Conservation (phyloP, 1,140 invertebrate genomes). For the Rhyacophila brunnea region DNA sequence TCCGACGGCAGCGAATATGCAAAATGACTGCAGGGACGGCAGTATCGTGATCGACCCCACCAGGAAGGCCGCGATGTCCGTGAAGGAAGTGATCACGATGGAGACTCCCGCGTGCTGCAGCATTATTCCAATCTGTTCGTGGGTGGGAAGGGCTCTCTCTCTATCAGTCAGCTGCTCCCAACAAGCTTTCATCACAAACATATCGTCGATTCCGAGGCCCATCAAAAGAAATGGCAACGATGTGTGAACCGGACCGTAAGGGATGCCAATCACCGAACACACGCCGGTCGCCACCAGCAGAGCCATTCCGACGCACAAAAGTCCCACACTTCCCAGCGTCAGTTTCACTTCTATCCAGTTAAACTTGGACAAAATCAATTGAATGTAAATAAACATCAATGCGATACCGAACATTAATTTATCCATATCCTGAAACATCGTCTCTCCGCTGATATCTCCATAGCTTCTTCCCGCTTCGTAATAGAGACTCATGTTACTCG, state of each 20-base stretch:
- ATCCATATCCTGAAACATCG: slow-evolving; percentile 72
- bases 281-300: slow-evolving; percentile 70
- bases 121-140: slow-evolving; percentile 64
- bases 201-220: slow-evolving; percentile 79
- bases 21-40: slow-evolving; percentile 72
- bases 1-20: slow-evolving; percentile 70
- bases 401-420: slow-evolving; percentile 67
- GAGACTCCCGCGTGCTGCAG: slow-evolving; percentile 78
- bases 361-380: slow-evolving; percentile 69
- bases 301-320: slow-evolving; percentile 74
- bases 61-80: slow-evolving; percentile 76
- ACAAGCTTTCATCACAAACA: slow-evolving; percentile 78
- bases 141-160: slow-evolving; percentile 54
- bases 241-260: slow-evolving; percentile 79
- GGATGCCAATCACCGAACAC: slow-evolving; percentile 70
- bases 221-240: slow-evolving; percentile 79
- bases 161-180: slow-evolving; percentile 60
- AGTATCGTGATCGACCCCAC: slow-evolving; percentile 72
- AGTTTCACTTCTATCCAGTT: slow-evolving; percentile 74
- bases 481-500: slow-evolving; percentile 48
- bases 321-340: slow-evolving; percentile 63
- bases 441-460: slow-evolving; percentile 65
- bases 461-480: slow-evolving; percentile 70
- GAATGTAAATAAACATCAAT: slow-evolving; percentile 73
- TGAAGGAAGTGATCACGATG: slow-evolving; percentile 80